Evolutionary conservation across 1,140 invertebrate genomes (phyloP).

Genomic region (Oryctes rhinoceros): DNA sequence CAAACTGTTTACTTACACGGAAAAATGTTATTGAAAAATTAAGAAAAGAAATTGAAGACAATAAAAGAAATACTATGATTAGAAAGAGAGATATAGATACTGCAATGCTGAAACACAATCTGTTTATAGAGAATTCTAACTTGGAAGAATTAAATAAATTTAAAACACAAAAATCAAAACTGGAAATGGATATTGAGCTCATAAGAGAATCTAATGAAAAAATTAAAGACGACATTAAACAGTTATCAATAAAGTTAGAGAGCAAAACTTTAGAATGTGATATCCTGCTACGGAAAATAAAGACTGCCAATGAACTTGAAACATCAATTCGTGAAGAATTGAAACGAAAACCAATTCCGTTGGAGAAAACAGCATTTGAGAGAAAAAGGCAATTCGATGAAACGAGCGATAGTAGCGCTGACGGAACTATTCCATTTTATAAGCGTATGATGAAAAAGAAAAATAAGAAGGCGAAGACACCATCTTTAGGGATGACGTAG

Average conservation of each 20-base stretch:
- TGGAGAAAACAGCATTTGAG: neutral
- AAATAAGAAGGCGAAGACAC: neutral
- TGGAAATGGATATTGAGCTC: neutral
- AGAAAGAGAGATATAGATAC: neutral
- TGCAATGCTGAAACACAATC: neutral
- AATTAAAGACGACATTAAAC: neutral
- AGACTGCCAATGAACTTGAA: constrained; percentile 1
- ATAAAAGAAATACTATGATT: neutral
- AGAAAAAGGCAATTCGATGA: constrained; percentile 3
- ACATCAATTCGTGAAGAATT: neutral
- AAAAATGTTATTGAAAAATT: neutral
- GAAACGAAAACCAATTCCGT: neutral
- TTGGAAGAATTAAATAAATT: neutral
- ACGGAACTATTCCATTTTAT: constrained; percentile 1
- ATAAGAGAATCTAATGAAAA: neutral
- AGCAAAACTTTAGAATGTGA: neutral
- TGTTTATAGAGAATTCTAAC: neutral
- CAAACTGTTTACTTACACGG: neutral
- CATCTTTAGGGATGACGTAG: neutral
- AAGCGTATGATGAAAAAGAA: constrained; percentile 18
- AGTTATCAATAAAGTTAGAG: neutral
- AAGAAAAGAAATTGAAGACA: neutral
- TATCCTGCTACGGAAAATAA: constrained; percentile 1
- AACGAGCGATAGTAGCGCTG: neutral
- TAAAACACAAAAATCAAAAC: neutral